Evolutionary conservation across 2,797 vertebrate species (phyloP), one percentile per base, ranked within the genome.

Genomic region (Cuculus canorus): DNA sequence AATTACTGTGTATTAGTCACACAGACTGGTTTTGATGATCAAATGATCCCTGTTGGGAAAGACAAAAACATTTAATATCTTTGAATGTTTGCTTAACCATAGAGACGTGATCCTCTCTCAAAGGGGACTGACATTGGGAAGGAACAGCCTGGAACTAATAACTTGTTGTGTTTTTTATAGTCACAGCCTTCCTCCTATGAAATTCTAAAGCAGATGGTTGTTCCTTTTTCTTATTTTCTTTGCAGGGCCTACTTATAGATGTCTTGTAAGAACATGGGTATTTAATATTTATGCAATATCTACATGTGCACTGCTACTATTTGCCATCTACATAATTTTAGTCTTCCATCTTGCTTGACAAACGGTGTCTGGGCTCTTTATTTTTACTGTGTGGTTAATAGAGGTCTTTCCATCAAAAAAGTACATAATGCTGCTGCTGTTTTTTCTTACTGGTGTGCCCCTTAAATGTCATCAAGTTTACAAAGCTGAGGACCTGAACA

Each of bases 391-490:
- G 75, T 96, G 87, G 86, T 93, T 96, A 91, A 86, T 48, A 93
- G 88, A 96, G 93, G 82, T 93, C 84, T 95, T 94, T 91, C 85
- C 69, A 88, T 94, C 92, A 93, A 88, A 89, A 93, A 92, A 81
- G 72, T 85, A 83, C 89, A 83, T 95, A 93, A 86, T 93, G 52
- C 82, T 94, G 60, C 78, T 87, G 63, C 86, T 96, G 64, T 73
- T 85, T 87, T 91, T 94, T 94, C 68, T 80, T 86, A 45, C 19
- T 89, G 47, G 57, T 86, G 37, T 78, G 85, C 82, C 76, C 47
- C 91, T 91, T 92, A 91, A 95, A 93, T 95, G 85, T 92, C 85
- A 94, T 61, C 72, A 86, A 81, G 76, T 93, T 96, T 94, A 91
- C 59, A 72, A 89, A 94, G 93, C 79, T 63, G 39, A 21, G n/a